phyloP scores from a whole-genome alignment of 2,888 invertebrate species.

The Ornithoptera priamus region DNA sequence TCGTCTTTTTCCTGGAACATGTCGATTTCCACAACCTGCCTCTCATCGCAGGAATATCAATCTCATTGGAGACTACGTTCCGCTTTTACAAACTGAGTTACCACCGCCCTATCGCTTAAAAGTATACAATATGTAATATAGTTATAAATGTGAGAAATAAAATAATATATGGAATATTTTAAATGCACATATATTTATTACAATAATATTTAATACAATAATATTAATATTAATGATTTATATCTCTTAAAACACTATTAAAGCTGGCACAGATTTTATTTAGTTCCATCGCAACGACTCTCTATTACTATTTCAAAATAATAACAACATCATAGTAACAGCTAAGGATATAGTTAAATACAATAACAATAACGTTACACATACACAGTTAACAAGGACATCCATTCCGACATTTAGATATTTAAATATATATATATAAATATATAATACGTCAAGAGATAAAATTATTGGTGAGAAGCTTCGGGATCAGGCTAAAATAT shows the following conservation, averaged over 20 bases:
- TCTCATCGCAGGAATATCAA: no score
- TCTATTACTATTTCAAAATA: slow-evolving; percentile 45
- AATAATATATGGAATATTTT: slow-evolving; percentile 38
- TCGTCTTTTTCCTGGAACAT: no score
- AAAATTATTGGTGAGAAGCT: slow-evolving; percentile 11
- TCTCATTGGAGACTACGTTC: no score
- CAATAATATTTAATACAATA: slow-evolving; percentile 61
- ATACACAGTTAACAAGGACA: slow-evolving; percentile 16
- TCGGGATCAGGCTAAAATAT: neutral
- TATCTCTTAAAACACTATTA: slow-evolving; percentile 71
- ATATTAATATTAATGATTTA: slow-evolving; percentile 56
- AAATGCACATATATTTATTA: slow-evolving; percentile 76
- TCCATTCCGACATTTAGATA: slow-evolving; percentile 24
- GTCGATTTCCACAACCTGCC: no score
- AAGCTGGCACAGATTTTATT: slow-evolving; percentile 73
- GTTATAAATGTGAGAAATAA: neutral
- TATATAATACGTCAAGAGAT: neutral
- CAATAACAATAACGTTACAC: slow-evolving; percentile 12
- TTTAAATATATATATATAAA: neutral
- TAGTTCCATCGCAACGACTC: slow-evolving; percentile 63
- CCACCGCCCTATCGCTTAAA: no score
- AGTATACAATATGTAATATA: neutral
- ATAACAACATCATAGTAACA: slow-evolving; percentile 25
- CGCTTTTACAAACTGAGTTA: no score
- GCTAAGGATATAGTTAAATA: slow-evolving; percentile 16